Percentiles rank a stretch among this genome's conserved stretches.
These are phyloP conservation scores for Geophilus truncorum DNA, from an alignment of 2,888 invertebrate species.

Conservation along the genomic window DNA sequence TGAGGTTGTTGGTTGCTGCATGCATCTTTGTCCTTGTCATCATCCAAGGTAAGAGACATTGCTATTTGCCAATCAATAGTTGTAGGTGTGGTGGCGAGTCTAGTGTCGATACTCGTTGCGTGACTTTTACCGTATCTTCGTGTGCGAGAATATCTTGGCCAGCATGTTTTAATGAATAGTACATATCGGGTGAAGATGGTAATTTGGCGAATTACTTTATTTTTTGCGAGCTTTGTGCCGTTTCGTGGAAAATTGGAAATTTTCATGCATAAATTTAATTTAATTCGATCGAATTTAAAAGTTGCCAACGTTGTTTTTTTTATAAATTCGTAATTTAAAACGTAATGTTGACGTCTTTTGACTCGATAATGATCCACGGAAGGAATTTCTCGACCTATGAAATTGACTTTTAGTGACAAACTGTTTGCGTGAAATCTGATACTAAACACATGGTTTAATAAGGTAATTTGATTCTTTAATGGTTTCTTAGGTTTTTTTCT, in stretches of 20 bases:
- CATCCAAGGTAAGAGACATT: conserved; percentile 25
- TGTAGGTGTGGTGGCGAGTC: neutral
- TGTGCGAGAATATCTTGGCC: neutral
- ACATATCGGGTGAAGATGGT: neutral
- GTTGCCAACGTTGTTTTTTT: too few relatives aligned
- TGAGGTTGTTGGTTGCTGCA: conserved; percentile 9
- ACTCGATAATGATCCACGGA: too few relatives aligned
- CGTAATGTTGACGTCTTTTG: too few relatives aligned
- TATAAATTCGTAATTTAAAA: too few relatives aligned
- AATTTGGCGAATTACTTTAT: neutral
- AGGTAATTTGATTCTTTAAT: neutral
- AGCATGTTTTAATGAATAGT: neutral
- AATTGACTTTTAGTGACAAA: neutral
- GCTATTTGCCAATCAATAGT: conserved; percentile 19
- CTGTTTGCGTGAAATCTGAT: neutral
- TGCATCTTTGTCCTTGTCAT: conserved; percentile 13
- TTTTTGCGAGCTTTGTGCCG: neutral
- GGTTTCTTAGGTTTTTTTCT: neutral
- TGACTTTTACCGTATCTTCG: conserved; percentile 9
- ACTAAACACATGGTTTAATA: neutral
- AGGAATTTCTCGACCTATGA: too few relatives aligned
- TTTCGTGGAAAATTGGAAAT: neutral
- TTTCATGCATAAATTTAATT: too few relatives aligned
- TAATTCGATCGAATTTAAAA: too few relatives aligned
- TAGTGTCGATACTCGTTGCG: neutral